Evolutionary conservation across 2,888 invertebrate genomes (phyloP).

Genomic region (Drosophila rellima): DNA sequence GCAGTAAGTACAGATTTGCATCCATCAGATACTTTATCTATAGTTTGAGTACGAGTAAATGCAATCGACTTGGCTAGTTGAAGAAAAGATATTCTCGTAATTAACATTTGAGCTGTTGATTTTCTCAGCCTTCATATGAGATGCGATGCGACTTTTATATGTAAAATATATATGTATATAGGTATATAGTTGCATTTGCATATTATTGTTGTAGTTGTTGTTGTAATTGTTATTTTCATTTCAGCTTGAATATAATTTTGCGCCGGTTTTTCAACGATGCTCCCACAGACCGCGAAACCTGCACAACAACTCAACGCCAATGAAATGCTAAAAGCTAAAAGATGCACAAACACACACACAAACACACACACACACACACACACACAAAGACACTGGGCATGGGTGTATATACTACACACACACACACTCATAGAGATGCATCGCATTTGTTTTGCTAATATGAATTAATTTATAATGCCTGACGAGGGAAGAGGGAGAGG

Average conservation of each 20-base stretch:
- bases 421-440: slow-evolving; percentile 30
- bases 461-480: slow-evolving; percentile 77
- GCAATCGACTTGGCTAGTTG: slow-evolving; percentile 57
- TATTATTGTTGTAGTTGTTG: slow-evolving; percentile 35
- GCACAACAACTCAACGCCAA: slow-evolving; percentile 74
- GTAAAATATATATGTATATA: slow-evolving; percentile 17
- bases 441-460: slow-evolving; percentile 77
- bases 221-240: slow-evolving; percentile 35
- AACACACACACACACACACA: not conserved
- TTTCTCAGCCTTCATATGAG: slow-evolving; percentile 82
- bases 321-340: slow-evolving; percentile 76
- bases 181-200: slow-evolving; percentile 46
- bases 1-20: slow-evolving; percentile 35
- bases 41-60: slow-evolving; percentile 31
- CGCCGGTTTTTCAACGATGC: slow-evolving; percentile 74
- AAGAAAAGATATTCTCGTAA: slow-evolving; percentile 73
- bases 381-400: slow-evolving; percentile 17
- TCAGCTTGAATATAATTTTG: slow-evolving; percentile 72
- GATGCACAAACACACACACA: slow-evolving; percentile 32
- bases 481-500: slow-evolving; percentile 30
- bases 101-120: slow-evolving; percentile 80
- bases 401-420: slow-evolving; percentile 23
- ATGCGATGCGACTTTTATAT: slow-evolving; percentile 45
- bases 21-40: slow-evolving; percentile 63
- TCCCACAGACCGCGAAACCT: slow-evolving; percentile 78